These are phyloP conservation scores for Syrrhaptes paradoxus DNA, from an alignment of 2,113 vertebrate species.

Conservation along the genomic window DNA sequence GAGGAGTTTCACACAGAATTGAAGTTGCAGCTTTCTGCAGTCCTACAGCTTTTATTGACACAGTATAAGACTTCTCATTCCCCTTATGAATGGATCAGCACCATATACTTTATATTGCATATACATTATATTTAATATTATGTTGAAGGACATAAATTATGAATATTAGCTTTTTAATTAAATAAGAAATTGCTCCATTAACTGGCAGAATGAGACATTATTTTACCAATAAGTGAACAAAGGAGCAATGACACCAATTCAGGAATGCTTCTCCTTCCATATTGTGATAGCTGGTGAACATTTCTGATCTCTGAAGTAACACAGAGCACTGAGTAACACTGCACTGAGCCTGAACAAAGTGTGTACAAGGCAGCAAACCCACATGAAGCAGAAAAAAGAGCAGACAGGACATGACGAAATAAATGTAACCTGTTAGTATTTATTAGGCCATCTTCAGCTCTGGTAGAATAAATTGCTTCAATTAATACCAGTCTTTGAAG, in stretches of 20 bases:
- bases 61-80: not conserved
- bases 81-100: not conserved
- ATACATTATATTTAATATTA: not conserved
- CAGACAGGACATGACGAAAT: not conserved
- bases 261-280: not conserved
- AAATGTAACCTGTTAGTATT: constrained; percentile 35
- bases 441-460: constrained; percentile 33
- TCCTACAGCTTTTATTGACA: not conserved
- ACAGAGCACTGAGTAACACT: not conserved
- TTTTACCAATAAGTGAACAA: not conserved
- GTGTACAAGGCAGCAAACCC: not conserved
- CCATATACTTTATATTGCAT: not conserved
- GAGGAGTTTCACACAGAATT: not conserved
- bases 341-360: not conserved
- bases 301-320: not conserved
- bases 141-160: not conserved
- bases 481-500: constrained; percentile 60
- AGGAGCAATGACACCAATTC: not conserved
- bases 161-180: not conserved
- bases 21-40: not conserved
- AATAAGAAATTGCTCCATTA: not conserved
- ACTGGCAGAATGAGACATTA: not conserved
- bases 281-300: not conserved
- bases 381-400: not conserved
- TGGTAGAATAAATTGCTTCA: constrained; percentile 62